phyloP scores from a whole-genome alignment of 2,888 invertebrate genomes.

The Drosophila niveifrons region DNA sequence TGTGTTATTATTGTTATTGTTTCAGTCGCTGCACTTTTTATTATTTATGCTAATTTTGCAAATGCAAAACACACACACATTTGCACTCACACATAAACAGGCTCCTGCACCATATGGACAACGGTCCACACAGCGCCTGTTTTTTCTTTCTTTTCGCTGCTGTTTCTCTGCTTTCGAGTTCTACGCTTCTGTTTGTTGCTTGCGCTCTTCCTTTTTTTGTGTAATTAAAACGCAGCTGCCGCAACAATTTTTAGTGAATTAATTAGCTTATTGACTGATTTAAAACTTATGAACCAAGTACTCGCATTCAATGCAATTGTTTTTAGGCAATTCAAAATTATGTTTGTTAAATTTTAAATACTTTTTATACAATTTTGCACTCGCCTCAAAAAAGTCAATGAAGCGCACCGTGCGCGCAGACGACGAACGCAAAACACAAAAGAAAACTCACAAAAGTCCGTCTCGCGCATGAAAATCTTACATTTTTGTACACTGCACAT shows the following conservation, averaged over 20 bases:
- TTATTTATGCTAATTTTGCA: conserved; percentile 26
- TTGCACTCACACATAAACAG: conserved; percentile 31
- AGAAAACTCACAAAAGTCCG: conserved; percentile 60
- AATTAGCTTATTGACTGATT: conserved; percentile 4
- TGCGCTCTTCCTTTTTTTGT: conserved; percentile 40
- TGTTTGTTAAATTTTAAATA: conserved; percentile 27
- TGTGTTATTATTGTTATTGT: conserved; percentile 22
- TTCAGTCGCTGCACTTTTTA: conserved; percentile 24
- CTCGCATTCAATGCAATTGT: neutral
- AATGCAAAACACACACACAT: conserved; percentile 33
- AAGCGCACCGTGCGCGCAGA: conserved; percentile 72
- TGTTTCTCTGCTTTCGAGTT: conserved; percentile 24
- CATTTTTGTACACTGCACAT: conserved; percentile 31
- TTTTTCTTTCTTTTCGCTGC: conserved; percentile 42
- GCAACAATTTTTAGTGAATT: conserved; percentile 24
- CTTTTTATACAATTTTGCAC: conserved; percentile 37
- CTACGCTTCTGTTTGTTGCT: conserved; percentile 43
- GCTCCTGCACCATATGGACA: conserved; percentile 63
- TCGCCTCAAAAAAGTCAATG: conserved; percentile 74
- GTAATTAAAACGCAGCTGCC: conserved; percentile 45
- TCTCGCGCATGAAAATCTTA: conserved; percentile 36
- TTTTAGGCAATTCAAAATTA: conserved; percentile 12
- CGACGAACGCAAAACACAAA: conserved; percentile 65
- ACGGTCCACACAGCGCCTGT: conserved; percentile 39
- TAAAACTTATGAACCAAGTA: neutral